These are phyloP conservation scores for Dinocampus coccinellae DNA, from an alignment of 2,888 invertebrate species.

Conservation along the genomic window DNA sequence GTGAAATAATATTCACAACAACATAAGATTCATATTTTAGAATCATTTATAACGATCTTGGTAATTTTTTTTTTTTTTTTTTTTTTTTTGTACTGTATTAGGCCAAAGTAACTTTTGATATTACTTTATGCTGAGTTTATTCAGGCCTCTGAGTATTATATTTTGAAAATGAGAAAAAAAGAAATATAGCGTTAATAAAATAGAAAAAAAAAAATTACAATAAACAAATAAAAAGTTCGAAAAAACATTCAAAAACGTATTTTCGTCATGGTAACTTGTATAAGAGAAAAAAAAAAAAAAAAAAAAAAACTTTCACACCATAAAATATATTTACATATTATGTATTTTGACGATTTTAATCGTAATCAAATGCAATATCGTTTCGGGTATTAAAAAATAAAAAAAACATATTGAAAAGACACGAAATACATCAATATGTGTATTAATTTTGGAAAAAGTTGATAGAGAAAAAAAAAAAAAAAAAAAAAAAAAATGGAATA, in stretches of 20 bases:
- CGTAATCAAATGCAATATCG: not conserved
- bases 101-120: slow-evolving; percentile 52
- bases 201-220: not conserved
- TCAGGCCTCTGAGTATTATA: slow-evolving; percentile 38
- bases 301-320: not conserved
- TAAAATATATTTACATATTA: not conserved
- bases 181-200: not conserved
- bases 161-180: slow-evolving; percentile 7
- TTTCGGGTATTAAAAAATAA: slow-evolving; percentile 2
- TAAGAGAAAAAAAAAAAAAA: not conserved
- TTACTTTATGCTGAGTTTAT: slow-evolving; percentile 20
- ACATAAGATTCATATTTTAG: slow-evolving; percentile 58
- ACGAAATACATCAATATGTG: slow-evolving; percentile 11
- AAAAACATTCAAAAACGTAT: slow-evolving; percentile 16
- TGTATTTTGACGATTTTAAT: not conserved
- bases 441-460: slow-evolving; percentile 16
- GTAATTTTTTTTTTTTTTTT: slow-evolving; percentile 59
- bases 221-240: slow-evolving; percentile 4
- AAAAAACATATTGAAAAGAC: not conserved
- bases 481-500: not conserved
- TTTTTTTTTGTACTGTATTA: slow-evolving; percentile 65
- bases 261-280: slow-evolving; percentile 39
- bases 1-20: slow-evolving; percentile 64
- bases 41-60: slow-evolving; percentile 59
- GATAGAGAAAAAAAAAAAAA: not conserved